phyloP scores from a whole-genome alignment of 2,113 vertebrate species.

The Calidris pugnax region DNA sequence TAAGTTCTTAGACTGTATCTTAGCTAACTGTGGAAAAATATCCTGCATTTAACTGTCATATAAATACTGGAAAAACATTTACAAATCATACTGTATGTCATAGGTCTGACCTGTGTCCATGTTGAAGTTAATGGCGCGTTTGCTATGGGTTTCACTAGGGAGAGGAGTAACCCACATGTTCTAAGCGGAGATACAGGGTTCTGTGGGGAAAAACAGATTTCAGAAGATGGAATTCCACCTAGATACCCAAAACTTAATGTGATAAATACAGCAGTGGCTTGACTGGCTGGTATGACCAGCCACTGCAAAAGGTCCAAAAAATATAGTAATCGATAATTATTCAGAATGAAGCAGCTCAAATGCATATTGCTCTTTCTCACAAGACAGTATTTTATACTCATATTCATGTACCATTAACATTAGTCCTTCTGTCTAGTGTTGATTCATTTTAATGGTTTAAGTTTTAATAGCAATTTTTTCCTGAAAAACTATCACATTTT shows the following conservation, averaged over 20 bases:
- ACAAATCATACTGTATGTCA: neutral
- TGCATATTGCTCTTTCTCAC: neutral
- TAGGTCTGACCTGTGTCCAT: neutral
- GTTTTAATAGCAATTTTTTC: neutral
- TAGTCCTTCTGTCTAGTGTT: neutral
- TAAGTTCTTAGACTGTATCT: neutral
- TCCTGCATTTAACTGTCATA: neutral
- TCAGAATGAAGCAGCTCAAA: neutral
- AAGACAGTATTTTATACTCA: neutral
- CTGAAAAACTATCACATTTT: neutral
- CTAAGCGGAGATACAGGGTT: neutral
- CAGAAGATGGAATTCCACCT: neutral
- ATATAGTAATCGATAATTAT: neutral
- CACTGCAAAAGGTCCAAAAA: neutral
- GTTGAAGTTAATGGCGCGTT: neutral
- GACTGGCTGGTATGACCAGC: neutral
- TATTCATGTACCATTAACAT: neutral
- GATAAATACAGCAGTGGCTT: neutral
- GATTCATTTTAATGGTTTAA: fast-evolving
- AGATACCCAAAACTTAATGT: fast-evolving
- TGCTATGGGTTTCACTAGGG: neutral
- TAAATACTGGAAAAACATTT: conserved; percentile 47
- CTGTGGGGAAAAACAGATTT: neutral
- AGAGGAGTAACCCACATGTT: neutral
- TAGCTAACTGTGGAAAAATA: neutral